phyloP scores from a whole-genome alignment of 1,140 invertebrate species.

The Pseudomyrmex cubaensis region DNA sequence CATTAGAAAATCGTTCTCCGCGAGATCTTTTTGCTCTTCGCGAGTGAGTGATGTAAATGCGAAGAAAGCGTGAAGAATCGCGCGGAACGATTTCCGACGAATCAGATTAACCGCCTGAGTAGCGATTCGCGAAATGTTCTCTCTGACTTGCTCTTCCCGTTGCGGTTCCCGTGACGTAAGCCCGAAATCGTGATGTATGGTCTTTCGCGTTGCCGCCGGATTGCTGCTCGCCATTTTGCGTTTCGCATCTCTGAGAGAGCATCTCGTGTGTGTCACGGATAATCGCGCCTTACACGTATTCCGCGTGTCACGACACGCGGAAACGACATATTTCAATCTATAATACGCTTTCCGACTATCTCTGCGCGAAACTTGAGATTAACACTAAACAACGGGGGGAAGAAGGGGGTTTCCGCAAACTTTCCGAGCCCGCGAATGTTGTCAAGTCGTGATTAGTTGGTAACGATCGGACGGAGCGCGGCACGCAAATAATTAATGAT shows the following conservation, averaged over 20 bases:
- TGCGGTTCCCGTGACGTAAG: conserved; percentile 13
- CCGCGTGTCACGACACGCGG: conserved; percentile 7
- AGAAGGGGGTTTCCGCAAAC: neutral
- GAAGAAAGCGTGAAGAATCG: conserved; percentile 18
- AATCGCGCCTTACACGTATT: conserved; percentile 47
- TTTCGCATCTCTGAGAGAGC: neutral
- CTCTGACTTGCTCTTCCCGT: conserved; percentile 21
- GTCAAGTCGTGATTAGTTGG: conserved; percentile 19
- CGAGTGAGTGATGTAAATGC: conserved; percentile 33
- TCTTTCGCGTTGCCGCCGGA: neutral
- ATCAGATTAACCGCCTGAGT: conserved; percentile 35
- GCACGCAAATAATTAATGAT: conserved; percentile 18
- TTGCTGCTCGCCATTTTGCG: conserved; percentile 36
- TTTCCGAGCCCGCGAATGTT: neutral
- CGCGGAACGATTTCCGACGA: neutral
- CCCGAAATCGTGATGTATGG: conserved; percentile 48
- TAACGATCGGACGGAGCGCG: too few relatives aligned
- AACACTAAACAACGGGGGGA: conserved; percentile 6
- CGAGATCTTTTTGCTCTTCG: conserved; percentile 4
- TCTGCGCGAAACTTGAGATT: conserved; percentile 38
- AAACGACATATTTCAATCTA: conserved; percentile 49
- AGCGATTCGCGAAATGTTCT: conserved; percentile 40
- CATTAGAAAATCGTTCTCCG: conserved; percentile 9
- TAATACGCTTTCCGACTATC: neutral
- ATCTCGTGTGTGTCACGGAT: neutral